Evolutionary conservation across 2,888 invertebrate species (phyloP).

Genomic region (Epirrhoe tristata): DNA sequence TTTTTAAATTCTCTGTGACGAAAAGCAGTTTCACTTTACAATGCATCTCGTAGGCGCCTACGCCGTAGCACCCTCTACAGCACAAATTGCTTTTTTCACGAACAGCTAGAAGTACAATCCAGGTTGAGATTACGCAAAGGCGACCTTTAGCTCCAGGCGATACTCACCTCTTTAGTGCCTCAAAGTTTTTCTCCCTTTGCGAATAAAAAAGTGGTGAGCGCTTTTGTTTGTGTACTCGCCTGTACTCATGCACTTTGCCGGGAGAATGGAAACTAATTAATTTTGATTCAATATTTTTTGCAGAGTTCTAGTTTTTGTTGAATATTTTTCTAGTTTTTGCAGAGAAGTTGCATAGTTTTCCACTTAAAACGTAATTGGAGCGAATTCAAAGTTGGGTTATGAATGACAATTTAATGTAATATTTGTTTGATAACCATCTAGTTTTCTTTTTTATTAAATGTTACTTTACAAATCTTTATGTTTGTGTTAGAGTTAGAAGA

Average conservation of each 20-base stretch:
- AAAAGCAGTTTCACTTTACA: neutral
- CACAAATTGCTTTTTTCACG: constrained; percentile 64
- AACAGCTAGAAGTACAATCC: constrained; percentile 27
- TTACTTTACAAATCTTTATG: too few relatives aligned
- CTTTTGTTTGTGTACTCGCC: constrained; percentile 38
- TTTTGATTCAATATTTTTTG: constrained; percentile 7
- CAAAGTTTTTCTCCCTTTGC: constrained; percentile 55
- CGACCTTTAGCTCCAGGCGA: constrained; percentile 66
- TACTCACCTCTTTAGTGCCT: constrained; percentile 56
- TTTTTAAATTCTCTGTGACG: neutral
- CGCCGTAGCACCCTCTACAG: constrained; percentile 32
- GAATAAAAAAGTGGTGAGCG: constrained; percentile 47
- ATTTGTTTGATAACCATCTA: too few relatives aligned
- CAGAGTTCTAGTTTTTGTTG: neutral
- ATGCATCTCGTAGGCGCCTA: constrained; percentile 17
- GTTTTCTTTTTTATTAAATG: too few relatives aligned
- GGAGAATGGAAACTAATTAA: constrained; percentile 18
- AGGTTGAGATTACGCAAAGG: constrained; percentile 62
- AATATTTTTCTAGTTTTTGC: neutral
- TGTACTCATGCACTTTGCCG: constrained; percentile 17
- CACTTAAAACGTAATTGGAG: neutral
- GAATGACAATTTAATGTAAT: neutral
- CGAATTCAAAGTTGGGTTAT: neutral
- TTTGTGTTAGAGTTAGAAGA: too few relatives aligned
- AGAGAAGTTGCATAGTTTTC: neutral